These are phyloP conservation scores for Psix sp. DNA, from an alignment of 1,140 invertebrate species.

Conservation along the genomic window DNA sequence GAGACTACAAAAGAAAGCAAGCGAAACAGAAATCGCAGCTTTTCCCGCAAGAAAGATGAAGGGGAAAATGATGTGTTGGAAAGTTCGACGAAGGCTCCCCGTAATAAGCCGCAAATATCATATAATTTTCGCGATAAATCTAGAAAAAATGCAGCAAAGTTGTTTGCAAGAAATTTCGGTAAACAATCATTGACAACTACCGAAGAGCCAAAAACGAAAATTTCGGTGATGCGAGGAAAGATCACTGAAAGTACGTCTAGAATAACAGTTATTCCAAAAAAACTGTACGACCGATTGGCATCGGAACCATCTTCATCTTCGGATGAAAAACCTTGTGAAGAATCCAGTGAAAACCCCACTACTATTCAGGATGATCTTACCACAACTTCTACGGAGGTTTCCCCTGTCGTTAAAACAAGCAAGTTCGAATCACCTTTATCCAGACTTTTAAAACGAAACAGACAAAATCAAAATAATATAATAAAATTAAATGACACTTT, in stretches of 20 bases:
- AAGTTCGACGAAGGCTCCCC: constrained; percentile 16
- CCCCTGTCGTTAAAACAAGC: constrained; percentile 20
- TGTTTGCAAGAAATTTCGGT: constrained; percentile 2
- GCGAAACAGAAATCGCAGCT: constrained; percentile 15
- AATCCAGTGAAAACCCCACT: constrained; percentile 12
- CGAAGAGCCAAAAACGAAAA: constrained; percentile 46
- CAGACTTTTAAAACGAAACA: constrained; percentile 28
- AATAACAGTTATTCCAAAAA: constrained; percentile 44
- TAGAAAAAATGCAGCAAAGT: constrained; percentile 3
- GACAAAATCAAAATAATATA: too few relatives aligned
- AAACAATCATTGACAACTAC: constrained; percentile 27
- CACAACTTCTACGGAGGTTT: constrained; percentile 11
- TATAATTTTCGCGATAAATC: constrained; percentile 14
- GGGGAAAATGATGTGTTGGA: constrained; percentile 29
- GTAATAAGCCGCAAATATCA: constrained; percentile 10
- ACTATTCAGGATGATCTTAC: neutral
- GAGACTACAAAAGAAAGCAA: constrained; percentile 29
- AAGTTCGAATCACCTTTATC: constrained; percentile 37
- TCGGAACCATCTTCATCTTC: constrained; percentile 2
- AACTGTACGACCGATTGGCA: constrained; percentile 31
- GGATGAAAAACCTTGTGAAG: constrained; percentile 26
- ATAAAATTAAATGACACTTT: neutral
- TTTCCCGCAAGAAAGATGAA: constrained; percentile 16
- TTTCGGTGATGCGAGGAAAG: constrained; percentile 50
- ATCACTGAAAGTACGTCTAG: constrained; percentile 56